Evolutionary conservation across 2,797 vertebrate genomes (phyloP).

Genomic region (Oophaga sylvatica): DNA sequence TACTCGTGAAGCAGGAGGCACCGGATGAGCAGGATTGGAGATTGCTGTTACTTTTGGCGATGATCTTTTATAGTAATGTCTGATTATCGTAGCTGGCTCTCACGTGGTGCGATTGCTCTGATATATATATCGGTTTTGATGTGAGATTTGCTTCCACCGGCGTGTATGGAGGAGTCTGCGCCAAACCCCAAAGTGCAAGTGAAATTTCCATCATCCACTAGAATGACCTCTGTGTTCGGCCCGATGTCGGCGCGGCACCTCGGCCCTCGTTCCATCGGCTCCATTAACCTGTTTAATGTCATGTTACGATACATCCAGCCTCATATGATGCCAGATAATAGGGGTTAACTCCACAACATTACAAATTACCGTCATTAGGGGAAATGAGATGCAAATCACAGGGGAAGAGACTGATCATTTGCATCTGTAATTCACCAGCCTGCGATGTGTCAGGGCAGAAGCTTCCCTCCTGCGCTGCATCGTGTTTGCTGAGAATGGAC

Average conservation of each 20-base stretch:
- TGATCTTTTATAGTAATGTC: no score
- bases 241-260: not conserved
- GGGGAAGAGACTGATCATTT: conserved; percentile 2
- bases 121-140: not conserved
- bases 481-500: not conserved
- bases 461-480: not conserved
- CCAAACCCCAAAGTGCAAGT: not conserved
- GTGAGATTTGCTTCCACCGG: not conserved
- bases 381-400: conserved; percentile 16
- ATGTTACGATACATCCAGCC: conserved; percentile 24
- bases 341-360: conserved; percentile 23
- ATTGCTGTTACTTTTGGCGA: no score
- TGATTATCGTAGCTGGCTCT: no score
- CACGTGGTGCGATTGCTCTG: no score
- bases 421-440: not conserved
- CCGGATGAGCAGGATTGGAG: not conserved
- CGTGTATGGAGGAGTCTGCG: not conserved
- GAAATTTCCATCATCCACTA: not conserved
- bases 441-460: not conserved
- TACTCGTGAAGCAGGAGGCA: not conserved
- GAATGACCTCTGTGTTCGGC: not conserved
- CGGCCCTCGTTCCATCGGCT: not conserved
- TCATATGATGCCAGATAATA: conserved; percentile 34
- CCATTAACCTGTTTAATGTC: conserved; percentile 45
- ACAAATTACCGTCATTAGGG: conserved; percentile 45